Conservation (phyloP, 1,140 invertebrate genomes). For the Drosophila rufa region DNA sequence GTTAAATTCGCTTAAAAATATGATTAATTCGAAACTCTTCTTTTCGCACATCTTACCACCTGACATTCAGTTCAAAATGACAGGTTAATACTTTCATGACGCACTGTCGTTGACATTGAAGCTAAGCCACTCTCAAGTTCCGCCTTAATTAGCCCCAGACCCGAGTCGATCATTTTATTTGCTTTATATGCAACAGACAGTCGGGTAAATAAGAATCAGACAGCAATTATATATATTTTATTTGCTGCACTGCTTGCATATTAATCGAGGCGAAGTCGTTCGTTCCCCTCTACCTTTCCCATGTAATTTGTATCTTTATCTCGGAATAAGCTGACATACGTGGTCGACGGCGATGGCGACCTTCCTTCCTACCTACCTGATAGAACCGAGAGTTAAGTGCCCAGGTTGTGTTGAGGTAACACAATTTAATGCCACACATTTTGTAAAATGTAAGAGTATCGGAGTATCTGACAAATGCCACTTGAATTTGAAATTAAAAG, state of each 20-base stretch:
- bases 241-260: constrained; percentile 70
- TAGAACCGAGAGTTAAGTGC: constrained; percentile 20
- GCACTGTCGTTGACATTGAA: constrained; percentile 32
- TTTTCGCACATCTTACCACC: background rate
- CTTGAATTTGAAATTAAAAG: constrained; percentile 39
- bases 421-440: constrained; percentile 34
- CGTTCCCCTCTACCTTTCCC: constrained; percentile 15
- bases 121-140: constrained; percentile 35
- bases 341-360: constrained; percentile 23
- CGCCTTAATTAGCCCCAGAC: constrained; percentile 49
- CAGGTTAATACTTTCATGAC: constrained; percentile 9
- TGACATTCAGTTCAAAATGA: background rate
- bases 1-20: too few relatives aligned
- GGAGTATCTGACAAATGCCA: constrained; percentile 38
- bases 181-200: constrained; percentile 58
- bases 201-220: constrained; percentile 44
- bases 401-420: constrained; percentile 13
- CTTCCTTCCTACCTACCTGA: constrained; percentile 31
- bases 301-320: constrained; percentile 53
- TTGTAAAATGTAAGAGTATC: constrained; percentile 31
- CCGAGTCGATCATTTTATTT: constrained; percentile 45
- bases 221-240: constrained; percentile 71
- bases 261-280: constrained; percentile 61
- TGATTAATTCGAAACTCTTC: background rate
- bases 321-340: constrained; percentile 57